Evolutionary conservation across 2,797 vertebrate species (phyloP), one percentile per base, ranked within the genome.

Genomic region (Typhlichthys eigenmanni): DNA sequence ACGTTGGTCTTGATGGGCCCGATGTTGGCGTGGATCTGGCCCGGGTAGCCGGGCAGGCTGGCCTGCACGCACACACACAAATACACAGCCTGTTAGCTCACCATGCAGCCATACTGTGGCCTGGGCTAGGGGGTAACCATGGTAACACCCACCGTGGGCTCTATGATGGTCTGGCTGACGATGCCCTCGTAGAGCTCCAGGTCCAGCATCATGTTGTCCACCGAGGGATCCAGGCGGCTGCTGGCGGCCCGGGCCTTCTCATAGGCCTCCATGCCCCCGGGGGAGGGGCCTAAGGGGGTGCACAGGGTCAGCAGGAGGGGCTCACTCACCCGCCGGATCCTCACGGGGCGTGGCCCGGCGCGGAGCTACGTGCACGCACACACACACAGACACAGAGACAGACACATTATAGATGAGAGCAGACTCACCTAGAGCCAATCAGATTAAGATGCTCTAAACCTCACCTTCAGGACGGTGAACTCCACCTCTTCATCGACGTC

Each of bases 11-110:
- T 91, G 62, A 94, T 84, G 45, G 94, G 93, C 49, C 94, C 94
- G 58, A 98, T 93, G 88, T 95, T 96, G 65, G 91, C 86, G 1
- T 79, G 72, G 90, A 99, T 95, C 78, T 95, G 92, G 47, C 98
- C 97, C 0, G 94, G 94, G 83, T 81, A 87, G 0, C 84, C 88
- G 0, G 13, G 64, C 68, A 54, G 2, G 4, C 0, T 11, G 0
- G 68, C 14, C 89, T 88, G 24, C 49, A 51, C 49, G 14, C 11
- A 13, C 17, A 2, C 19, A 3, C 1, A 50, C 48, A 50, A n/a
- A 50, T n/a, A 50, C 48, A 9, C 13, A 0, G 8, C 45, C 45
- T 8, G 12, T 47, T 13, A 47, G 46, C 8, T 9, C 46, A 47
- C 1, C 8, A 47, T 3, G 17, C 19, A 29, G 14, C 5, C 13